Evolutionary conservation across 2,888 invertebrate species (phyloP), one percentile per base, ranked within the genome.

Genomic region (Trichopoda pennipes): DNA sequence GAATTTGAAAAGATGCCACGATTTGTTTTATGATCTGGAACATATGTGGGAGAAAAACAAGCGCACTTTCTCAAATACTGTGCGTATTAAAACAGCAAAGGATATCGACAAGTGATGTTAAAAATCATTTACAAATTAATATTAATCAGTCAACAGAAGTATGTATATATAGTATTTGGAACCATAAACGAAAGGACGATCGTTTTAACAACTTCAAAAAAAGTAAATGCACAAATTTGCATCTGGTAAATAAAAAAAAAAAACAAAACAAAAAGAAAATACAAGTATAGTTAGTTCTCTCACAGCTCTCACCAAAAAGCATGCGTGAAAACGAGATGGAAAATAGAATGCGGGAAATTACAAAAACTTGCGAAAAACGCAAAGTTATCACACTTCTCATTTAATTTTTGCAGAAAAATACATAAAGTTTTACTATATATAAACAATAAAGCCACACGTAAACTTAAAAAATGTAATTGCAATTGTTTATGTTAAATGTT

Each of bases 261-360:
- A 42, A 68, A 63, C 77, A 81, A 77, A 68, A 69, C 68, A 77
- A 74, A 77, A 74, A 44, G 23, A 10, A 70, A 73, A 69, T 60
- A 72, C n/a, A 32, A 12, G 35, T 81, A 77, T 81, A 77, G 44
- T 44, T 16, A 77, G 44, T 51, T 16, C 64, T 78, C 69, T 74
- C 77, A 51, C 2, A 4, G 56, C 28, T 51, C 51, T n/a, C 42
- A 16, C 9, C 23, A 49, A 7, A 63, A 58, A 56, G 44, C 61
- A 66, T 56, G 51, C 38, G 77, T 49, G n/a, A 68, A 69, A 81
- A 77, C n/a, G 72, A 73, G 69, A 81, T 64, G 73, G 77, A 73
- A 73, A 63, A 51, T 53, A 38, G 63, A 77, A 77, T 81, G 77
- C 68, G 81, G 69, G 77, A 78, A 81, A 76, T 56, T 73, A 68